Conservation (phyloP, 1,140 invertebrate genomes). For the Drosophila ercepeae region DNA sequence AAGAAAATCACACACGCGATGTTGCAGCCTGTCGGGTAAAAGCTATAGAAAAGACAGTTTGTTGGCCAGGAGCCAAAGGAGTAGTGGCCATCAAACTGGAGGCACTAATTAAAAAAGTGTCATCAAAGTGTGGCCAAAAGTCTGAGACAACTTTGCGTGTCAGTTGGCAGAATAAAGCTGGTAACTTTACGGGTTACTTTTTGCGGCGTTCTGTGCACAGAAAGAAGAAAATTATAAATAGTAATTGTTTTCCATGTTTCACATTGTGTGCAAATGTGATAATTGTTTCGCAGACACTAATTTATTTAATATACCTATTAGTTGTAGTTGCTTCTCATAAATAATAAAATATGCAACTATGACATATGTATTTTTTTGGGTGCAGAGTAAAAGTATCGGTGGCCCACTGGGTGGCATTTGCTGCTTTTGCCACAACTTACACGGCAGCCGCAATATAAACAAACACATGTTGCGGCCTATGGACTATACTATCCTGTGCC, state of each 20-base stretch:
- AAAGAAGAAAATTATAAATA: neutral
- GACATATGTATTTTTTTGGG: neutral
- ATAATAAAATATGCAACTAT: neutral
- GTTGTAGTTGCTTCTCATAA: neutral
- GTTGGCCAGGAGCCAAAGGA: slow-evolving; percentile 32
- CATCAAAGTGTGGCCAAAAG: slow-evolving; percentile 73
- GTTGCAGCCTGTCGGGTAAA: slow-evolving; percentile 39
- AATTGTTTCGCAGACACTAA: neutral
- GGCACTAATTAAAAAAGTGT: slow-evolving; percentile 77
- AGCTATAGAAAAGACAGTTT: slow-evolving; percentile 54
- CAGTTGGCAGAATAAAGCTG: slow-evolving; percentile 60
- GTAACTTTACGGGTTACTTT: slow-evolving; percentile 50
- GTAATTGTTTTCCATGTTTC: neutral
- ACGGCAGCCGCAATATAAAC: slow-evolving; percentile 58
- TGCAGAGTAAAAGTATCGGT: slow-evolving; percentile 14
- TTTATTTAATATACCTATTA: too few relatives aligned
- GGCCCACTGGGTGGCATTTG: slow-evolving; percentile 73
- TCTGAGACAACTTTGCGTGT: slow-evolving; percentile 43
- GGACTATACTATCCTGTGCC: slow-evolving; percentile 14
- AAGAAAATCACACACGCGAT: slow-evolving; percentile 58
- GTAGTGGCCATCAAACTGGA: slow-evolving; percentile 15
- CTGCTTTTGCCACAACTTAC: slow-evolving; percentile 16
- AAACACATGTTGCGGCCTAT: slow-evolving; percentile 55
- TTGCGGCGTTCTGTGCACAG: neutral
- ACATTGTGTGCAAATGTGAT: neutral